Base-by-base conservation (phyloP, 1,140 invertebrate species). In the Leptopilina boulardi region DNA sequence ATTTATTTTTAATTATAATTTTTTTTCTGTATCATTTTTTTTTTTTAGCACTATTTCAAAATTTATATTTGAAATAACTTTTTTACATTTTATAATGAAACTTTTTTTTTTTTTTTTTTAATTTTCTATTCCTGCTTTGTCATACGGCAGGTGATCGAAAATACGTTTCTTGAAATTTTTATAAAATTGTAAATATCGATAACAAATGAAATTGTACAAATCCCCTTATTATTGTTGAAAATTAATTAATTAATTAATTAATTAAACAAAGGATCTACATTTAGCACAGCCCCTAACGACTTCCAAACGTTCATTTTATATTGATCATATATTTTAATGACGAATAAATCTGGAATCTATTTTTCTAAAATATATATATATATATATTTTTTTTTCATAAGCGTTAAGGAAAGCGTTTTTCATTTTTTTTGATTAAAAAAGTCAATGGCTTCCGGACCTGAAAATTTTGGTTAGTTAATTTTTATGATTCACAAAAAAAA, bases 281-380 rank as follows among this genome's bases (percentile, higher is more conserved):
- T n/a, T n/a, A n/a, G 59, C 59, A 66, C 59, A 66, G 59, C 59
- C 59, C 56, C 59, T 66, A 3, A 26, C 23, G 23, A 30, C 26
- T 66, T 30, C n/a, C 59, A 30, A 51, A 13, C 77, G 77, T 76
- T 74, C 83, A 82, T 84, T 80, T 80, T 82, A 80, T n/a, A 84
- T 83, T 77, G 76, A 78, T 77, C 82, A 80, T 78, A 77, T 82
- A 78, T 80, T n/a, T n/a, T n/a, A n/a, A 66, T n/a, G 59, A 66
- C 13, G 26, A 26, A 26, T 26, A 13, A 34, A 15, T 23, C 4
- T 3, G 23, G 13, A 66, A 30, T 23, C 4, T 66, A 66, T n/a
- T 51, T 51, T 51, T 51, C 47, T 51, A 51, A 51, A n/a, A 51
- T 30, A 66, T 15, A 15, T 34, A n/a, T 6, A 34, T 2, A 3